These are phyloP conservation scores for Junonia oenone DNA, from an alignment of 2,888 invertebrate genomes.

Conservation along the genomic window DNA sequence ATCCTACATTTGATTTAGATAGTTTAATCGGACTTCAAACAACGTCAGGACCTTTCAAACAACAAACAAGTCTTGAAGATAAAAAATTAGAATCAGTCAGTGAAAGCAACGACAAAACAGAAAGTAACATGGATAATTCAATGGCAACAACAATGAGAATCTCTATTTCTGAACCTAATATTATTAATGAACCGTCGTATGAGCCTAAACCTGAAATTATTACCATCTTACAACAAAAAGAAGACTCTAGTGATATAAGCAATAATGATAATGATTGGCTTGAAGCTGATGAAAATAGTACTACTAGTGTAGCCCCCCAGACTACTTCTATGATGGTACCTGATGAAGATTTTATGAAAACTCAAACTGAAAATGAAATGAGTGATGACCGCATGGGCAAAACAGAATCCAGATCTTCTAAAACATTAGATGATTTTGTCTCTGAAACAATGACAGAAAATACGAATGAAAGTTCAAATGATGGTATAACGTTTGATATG, in stretches of 20 bases:
- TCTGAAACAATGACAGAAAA: constrained; percentile 37
- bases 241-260: constrained; percentile 20
- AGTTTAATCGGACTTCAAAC: constrained; percentile 24
- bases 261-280: constrained; percentile 47
- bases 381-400: constrained; percentile 32
- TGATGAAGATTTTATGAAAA: constrained; percentile 23
- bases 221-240: constrained; percentile 41
- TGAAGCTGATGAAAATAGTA: constrained; percentile 35
- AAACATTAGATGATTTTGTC: constrained; percentile 39
- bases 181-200: constrained; percentile 47
- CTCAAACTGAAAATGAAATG: constrained; percentile 13
- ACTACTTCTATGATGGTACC: constrained; percentile 6
- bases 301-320: constrained; percentile 13
- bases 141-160: constrained; percentile 41
- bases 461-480: constrained; percentile 26
- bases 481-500: constrained; percentile 37
- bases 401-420: constrained; percentile 51
- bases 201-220: constrained; percentile 49
- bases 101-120: constrained; percentile 14
- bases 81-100: background rate
- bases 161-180: constrained; percentile 44
- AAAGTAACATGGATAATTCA: constrained; percentile 13
- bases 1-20: constrained; percentile 23
- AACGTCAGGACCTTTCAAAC: constrained; percentile 13
- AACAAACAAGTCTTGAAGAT: constrained; percentile 25